Evolutionary conservation across 1,140 invertebrate genomes (phyloP), one percentile per base, ranked within the genome.

Genomic region (Ceratina australensis): DNA sequence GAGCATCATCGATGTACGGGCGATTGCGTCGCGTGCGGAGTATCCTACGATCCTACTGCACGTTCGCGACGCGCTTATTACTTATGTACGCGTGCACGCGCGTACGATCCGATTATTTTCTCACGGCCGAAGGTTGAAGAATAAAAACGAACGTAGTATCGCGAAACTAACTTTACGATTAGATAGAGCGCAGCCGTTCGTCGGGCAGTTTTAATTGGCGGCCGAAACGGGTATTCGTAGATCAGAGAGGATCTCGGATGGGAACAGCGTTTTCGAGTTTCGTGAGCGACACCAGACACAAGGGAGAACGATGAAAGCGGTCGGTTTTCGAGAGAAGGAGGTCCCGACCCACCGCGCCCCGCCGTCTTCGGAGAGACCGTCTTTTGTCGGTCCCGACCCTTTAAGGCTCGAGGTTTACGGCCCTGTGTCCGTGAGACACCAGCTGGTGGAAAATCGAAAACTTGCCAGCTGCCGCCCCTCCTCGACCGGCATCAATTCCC

Each of bases 361-460:
- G 57, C 61, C 64, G 42, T 57, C 50, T 66, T 26, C 59, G 33
- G 10, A 73, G 82, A 68, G 59, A 78, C 69, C 56, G 69, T 66
- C 75, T 74, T 85, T 84, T 84, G 79, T 84, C 76, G 68, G 68
- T 84, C 26, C 26, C 60, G 22, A 61, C 61, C 67, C 59, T 78
- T 84, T 71, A 75, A 74, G 82, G 79, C 69, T 72, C 79, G 82
- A 81, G 72, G 82, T 80, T 47, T 67, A 71, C 72, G 68, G 66
- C 67, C 69, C 65, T 68, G 24, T 26, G 57, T 67, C 76, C 54
- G 64, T 57, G 56, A 72, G 42, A 71, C 63, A 72, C 82, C 83
- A 85, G 82, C 79, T 84, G 83, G 78, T 68, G 79, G 75, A 85
- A 84, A 85, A 85, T 84, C 75, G 79, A 85, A 81, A 85, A 85